Base-by-base conservation (phyloP, 2,113 vertebrate species). In the Peromyscus californicus region DNA sequence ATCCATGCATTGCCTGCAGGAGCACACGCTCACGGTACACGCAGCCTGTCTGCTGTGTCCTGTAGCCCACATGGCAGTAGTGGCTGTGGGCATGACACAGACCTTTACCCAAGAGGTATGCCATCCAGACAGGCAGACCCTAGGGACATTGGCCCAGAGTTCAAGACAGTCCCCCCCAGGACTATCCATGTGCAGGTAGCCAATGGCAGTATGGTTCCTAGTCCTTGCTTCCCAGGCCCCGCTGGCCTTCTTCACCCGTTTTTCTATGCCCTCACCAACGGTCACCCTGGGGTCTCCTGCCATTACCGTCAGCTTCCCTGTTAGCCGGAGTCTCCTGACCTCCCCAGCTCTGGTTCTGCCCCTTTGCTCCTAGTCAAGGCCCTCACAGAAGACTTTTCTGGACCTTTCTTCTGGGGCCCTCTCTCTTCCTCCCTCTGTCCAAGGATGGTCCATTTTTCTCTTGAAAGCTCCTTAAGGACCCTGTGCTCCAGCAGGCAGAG, bases 1-100 rank as follows among this genome's bases (percentile, higher is more conserved):
- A 24, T 5, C 22, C 89, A 84, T 21, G 57, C 74, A 36, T 10
- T 45, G 94, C 31, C 63, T 65, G 61, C 36, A 8, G 42, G 61
- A 90, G 39, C 90, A 65, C 54, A 59, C 4, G 2, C 82, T 59
- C 29, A 10, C 21, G 31, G 29, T 4, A 31, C 75, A 36, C 42
- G 39, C 82, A 33, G 88, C 94, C 93, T 89, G 88, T 92, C 94
- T 74, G 86, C 97, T 90, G 94, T 61, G 59, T 94, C 94, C 36
- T 89, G 85, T 89, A 36, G 75, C 39, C 48, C 90, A 83, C 90
- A 31, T 15, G 86, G 85, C 65, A 83, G 93, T 11, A 80, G 93
- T 0, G 4, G 80, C 85, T 83, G 17, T 29, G 31, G 65, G 82
- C 36, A 29, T 1, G 54, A 91, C 80, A n/a, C 3, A 26, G 19